Conservation (phyloP, 2,888 invertebrate genomes). For the Agonum fuliginosum region DNA sequence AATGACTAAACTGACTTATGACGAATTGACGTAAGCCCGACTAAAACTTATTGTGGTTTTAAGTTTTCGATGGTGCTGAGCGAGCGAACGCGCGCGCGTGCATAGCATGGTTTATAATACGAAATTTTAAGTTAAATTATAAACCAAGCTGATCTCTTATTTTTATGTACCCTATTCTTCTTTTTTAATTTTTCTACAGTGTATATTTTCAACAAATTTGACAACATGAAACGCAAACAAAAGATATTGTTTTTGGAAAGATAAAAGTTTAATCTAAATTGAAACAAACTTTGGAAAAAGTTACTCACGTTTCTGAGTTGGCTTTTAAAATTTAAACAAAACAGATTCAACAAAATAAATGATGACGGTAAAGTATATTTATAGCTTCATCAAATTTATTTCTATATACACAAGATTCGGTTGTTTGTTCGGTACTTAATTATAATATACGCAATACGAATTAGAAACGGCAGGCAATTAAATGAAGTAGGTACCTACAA, state of each 20-base stretch:
- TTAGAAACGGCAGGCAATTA: conserved; percentile 23
- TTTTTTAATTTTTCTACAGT: background rate
- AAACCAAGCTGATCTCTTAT: conserved; percentile 23
- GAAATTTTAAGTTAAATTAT: conserved; percentile 12
- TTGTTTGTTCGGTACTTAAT: background rate
- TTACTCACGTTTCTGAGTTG: too few species aligned
- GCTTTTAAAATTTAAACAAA: too few species aligned
- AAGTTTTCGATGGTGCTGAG: conserved; percentile 46
- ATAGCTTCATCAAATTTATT: background rate
- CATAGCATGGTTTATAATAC: conserved; percentile 40
- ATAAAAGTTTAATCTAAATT: background rate
- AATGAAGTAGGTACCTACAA: conserved; percentile 25
- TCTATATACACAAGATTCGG: conserved; percentile 7
- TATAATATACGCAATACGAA: conserved; percentile 8
- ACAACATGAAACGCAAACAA: too few species aligned
- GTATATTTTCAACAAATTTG: background rate
- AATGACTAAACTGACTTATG: background rate
- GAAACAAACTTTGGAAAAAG: background rate
- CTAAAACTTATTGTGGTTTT: conserved; percentile 34
- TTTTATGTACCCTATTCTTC: conserved; percentile 28
- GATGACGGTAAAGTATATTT: background rate
- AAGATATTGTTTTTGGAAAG: too few species aligned
- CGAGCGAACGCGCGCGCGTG: conserved; percentile 54
- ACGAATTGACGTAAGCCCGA: too few species aligned
- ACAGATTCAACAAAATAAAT: background rate